Base-by-base conservation (phyloP, 2,888 invertebrate species). In the Candidula unifasciata region DNA sequence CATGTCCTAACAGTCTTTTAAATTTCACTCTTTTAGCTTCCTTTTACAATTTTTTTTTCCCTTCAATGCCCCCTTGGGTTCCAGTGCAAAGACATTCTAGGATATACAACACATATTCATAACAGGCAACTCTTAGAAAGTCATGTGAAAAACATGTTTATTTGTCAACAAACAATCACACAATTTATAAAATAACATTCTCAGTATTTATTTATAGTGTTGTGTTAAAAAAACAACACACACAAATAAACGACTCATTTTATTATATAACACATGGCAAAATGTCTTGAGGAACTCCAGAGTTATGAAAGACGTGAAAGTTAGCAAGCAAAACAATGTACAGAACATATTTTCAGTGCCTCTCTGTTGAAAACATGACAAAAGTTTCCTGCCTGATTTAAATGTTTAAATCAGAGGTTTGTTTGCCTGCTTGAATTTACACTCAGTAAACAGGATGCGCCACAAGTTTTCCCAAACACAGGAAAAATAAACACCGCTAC, bases 161-260 rank as follows among this genome's bases (percentile, higher is more conserved):
- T 73, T 73, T 37, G 37, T 73, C 73, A 73, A 73, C 44, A 52
- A 73, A 13, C 44, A 73, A 73, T 21, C 73, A 73, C 73, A 73
- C 37, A 73, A 73, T 73, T 60, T 52, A 52, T n/a, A 71, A 71
- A 71, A 71, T 71, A 73, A 73, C 73, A 73, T 73, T 73, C 52
- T 73, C 73, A 73, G 3, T 21, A 73, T 73, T 73, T 73, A 24
- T 44, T 73, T n/a, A n/a, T 73, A 52, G 18, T 37, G 44, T 60
- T 60, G 10, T 60, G 10, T 35, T 71, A 37, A 5, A 37, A 35
- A 3, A 16, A 52, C 44, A 24, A 73, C 73, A 73, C 27, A 44
- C n/a, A 1, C 18, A 16, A 60, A 24, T 16, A 21, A 60, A 60
- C 60, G 21, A 21, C 60, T 24, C n/a, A 60, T 60, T 60, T 24